Evolutionary conservation across 2,888 invertebrate genomes (phyloP), one percentile per base, ranked within the genome.

Genomic region (Morpho deidamia): DNA sequence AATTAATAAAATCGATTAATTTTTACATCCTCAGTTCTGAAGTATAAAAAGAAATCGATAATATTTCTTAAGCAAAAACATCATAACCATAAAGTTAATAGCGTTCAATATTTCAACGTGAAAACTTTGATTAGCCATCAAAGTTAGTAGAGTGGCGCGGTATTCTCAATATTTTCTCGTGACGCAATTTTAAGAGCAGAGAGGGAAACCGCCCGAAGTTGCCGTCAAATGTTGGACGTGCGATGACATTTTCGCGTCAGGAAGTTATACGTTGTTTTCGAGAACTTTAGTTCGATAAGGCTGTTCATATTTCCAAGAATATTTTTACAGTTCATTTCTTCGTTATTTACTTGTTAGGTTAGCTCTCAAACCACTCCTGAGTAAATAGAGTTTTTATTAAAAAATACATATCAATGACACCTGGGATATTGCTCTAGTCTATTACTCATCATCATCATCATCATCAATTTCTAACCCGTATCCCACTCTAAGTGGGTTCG

Each of bases 191-290:
- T 52, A 58, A 49, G 54, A 55, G 65, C 58, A 60, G 61, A 62
- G 52, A 58, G 46, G 59, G 56, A 57, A 56, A 62, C 62, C 68
- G 66, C 65, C 70, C 63, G 67, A 61, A 70, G 70, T 72, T 78
- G 76, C 74, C 82, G 81, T 83, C 81, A 83, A 77, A 77, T 70
- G 62, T 76, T 74, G 79, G 81, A 83, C 76, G 76, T 74, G 75
- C 81, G 80, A 79, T 80, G 83, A 84, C 72, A 73, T 73, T 70
- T 67, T 69, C 67, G 66, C 69, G 72, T 76, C 73, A 70, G 71
- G 74, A 79, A 78, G 76, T 80, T 78, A 70, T 68, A 70, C 70
- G 68, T 70, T 71, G 72, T 71, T 78, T 75, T 48, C 65, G 68
- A 69, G 43, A 41, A 7, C 35, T 38, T 11, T 35, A 11, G 23